phyloP scores from a whole-genome alignment of 2,797 vertebrate species.

The Pseudochromis fuscus region DNA sequence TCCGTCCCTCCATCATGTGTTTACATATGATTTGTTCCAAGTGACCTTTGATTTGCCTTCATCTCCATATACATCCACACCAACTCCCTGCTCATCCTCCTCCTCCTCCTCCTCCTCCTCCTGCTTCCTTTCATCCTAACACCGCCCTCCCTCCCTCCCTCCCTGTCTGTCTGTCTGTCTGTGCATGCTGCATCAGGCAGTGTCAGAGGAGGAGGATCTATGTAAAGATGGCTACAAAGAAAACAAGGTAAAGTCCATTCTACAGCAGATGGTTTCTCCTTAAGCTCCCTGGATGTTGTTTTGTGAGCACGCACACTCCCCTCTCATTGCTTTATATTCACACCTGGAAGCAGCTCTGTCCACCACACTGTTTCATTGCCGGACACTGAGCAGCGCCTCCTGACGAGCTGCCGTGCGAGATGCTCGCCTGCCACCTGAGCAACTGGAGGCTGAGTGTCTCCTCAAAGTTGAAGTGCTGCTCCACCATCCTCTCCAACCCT shows the following conservation, averaged over 20 bases:
- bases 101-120: background rate
- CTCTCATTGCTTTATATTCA: background rate
- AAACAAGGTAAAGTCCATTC: constrained; percentile 77
- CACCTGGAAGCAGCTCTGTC: background rate
- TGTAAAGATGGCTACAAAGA: constrained; percentile 78
- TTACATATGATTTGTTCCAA: background rate
- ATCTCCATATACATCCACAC: background rate
- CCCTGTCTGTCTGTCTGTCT: constrained; percentile 32
- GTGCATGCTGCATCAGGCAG: constrained; percentile 73
- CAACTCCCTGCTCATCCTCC: background rate
- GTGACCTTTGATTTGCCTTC: background rate
- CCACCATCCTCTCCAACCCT: too few species aligned
- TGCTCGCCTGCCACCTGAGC: background rate
- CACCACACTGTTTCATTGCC: background rate
- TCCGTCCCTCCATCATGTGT: background rate
- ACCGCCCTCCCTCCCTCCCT: constrained; percentile 9
- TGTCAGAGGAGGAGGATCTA: constrained; percentile 71
- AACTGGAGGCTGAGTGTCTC: constrained; percentile 18
- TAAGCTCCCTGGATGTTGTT: constrained; percentile 5
- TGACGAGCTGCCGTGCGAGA: background rate
- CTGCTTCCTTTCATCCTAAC: constrained; percentile 8
- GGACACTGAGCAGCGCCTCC: background rate
- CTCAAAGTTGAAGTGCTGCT: too few species aligned
- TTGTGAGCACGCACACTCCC: constrained; percentile 23
- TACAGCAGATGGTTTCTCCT: background rate